A percentile compares a stretch with the other conserved stretches of the same genome.
Conservation (phyloP, 2,113 vertebrate genomes). For the Cinclus cinclus region DNA sequence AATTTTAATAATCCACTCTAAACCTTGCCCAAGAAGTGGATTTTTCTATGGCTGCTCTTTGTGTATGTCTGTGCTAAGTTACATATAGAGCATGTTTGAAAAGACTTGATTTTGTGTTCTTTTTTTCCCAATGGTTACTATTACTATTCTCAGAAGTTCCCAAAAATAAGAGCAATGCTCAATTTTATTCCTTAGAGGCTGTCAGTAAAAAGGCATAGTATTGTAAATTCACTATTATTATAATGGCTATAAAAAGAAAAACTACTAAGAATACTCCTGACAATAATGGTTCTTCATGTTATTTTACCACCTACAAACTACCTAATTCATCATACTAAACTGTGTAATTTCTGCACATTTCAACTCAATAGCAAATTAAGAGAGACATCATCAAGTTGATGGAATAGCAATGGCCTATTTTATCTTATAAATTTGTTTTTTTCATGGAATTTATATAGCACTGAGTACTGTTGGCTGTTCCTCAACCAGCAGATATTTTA, state of each 20-base stretch:
- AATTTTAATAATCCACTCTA: neutral
- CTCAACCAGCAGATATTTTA: neutral
- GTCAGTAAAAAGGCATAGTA: neutral
- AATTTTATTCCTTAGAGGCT: neutral
- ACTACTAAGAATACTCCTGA: neutral
- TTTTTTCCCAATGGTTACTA: neutral
- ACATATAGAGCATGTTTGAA: neutral
- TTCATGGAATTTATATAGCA: neutral
- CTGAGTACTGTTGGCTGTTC: neutral
- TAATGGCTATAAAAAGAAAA: slow-evolving; percentile 7
- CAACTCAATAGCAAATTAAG: neutral
- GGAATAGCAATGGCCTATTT: neutral
- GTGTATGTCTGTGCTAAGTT: neutral
- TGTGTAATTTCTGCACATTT: neutral
- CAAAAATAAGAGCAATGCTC: neutral
- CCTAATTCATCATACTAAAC: neutral
- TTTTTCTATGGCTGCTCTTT: neutral
- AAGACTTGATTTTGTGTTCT: neutral
- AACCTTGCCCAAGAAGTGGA: neutral
- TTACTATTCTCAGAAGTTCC: neutral
- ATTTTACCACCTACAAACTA: neutral
- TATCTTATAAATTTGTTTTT: neutral
- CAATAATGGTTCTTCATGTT: neutral
- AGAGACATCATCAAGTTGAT: neutral
- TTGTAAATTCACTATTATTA: neutral